These are phyloP conservation scores for Hermaeophaga mercurialis DNA, from an alignment of 2,888 invertebrate species.

Conservation along the genomic window DNA sequence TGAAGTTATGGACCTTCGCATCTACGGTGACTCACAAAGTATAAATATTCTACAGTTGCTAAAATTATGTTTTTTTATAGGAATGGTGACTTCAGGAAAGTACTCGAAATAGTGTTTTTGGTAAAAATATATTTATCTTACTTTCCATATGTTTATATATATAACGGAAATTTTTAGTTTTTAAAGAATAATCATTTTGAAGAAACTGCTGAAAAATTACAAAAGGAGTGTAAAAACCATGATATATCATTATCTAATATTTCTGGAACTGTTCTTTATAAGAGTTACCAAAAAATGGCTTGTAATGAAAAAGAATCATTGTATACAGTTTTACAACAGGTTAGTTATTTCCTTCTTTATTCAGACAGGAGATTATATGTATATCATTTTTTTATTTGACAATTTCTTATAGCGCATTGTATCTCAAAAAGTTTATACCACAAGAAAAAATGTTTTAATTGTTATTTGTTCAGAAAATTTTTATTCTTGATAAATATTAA, in stretches of 20 bases:
- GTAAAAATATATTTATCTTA: conserved; percentile 2
- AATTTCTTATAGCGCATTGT: no score
- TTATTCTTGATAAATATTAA: no score
- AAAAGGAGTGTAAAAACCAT: neutral
- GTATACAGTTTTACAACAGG: conserved; percentile 8
- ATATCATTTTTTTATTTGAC: no score
- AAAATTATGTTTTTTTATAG: conserved; percentile 3
- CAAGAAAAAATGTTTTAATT: no score
- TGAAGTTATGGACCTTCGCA: no score
- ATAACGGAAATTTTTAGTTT: conserved; percentile 10
- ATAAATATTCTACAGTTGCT: no score
- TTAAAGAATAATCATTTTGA: conserved; percentile 15
- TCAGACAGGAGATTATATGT: no score
- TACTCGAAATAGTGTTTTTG: conserved; percentile 12
- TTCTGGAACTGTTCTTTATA: conserved; percentile 10
- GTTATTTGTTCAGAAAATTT: no score
- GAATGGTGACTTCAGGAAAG: conserved; percentile 3
- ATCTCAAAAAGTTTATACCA: no score
- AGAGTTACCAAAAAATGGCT: neutral
- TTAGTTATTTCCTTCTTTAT: conserved; percentile 3
- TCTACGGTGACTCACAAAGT: no score
- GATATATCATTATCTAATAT: conserved; percentile 2
- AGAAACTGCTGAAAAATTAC: conserved; percentile 6
- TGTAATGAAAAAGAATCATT: neutral
- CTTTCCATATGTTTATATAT: neutral